These are phyloP conservation scores for Megastigmus dorsalis DNA, from an alignment of 2,888 invertebrate genomes.

Conservation along the genomic window DNA sequence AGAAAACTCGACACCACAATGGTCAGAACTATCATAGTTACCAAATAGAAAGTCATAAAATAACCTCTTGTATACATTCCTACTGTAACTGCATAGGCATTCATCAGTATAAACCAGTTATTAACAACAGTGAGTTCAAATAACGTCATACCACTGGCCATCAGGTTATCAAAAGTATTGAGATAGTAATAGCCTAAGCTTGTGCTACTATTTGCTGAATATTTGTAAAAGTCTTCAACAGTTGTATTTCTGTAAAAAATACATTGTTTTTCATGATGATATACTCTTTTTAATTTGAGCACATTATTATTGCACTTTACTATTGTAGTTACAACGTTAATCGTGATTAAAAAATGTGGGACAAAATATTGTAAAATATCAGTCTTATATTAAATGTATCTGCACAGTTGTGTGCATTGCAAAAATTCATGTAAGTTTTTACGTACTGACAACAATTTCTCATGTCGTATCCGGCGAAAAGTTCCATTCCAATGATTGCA, in stretches of 20 bases:
- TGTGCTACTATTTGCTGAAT: slow-evolving; percentile 80
- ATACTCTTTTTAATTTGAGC: background rate
- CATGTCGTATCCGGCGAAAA: slow-evolving; percentile 85
- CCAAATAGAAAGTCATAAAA: slow-evolving; percentile 91
- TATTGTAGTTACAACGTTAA: background rate
- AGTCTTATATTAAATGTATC: no score
- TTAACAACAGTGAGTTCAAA: slow-evolving; percentile 94
- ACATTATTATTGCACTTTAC: no score
- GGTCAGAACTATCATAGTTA: slow-evolving; percentile 93
- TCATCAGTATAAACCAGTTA: slow-evolving; percentile 95
- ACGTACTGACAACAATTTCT: slow-evolving; percentile 89
- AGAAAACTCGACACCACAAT: slow-evolving; percentile 92
- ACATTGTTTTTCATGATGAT: no score
- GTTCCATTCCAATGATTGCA: slow-evolving; percentile 92
- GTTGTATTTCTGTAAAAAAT: slow-evolving; percentile 82
- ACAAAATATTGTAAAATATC: no score
- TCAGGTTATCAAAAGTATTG: slow-evolving; percentile 88
- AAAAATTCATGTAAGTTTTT: background rate
- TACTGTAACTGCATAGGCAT: slow-evolving; percentile 84
- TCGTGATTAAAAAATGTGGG: no score
- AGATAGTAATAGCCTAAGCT: slow-evolving; percentile 89
- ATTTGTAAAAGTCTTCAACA: slow-evolving; percentile 88
- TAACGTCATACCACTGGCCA: slow-evolving; percentile 86
- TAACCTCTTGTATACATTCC: slow-evolving; percentile 86
- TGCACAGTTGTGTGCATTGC: no score